These are phyloP conservation scores for Kryptolebias marmoratus DNA, from an alignment of 2,113 vertebrate species.

Conservation along the genomic window DNA sequence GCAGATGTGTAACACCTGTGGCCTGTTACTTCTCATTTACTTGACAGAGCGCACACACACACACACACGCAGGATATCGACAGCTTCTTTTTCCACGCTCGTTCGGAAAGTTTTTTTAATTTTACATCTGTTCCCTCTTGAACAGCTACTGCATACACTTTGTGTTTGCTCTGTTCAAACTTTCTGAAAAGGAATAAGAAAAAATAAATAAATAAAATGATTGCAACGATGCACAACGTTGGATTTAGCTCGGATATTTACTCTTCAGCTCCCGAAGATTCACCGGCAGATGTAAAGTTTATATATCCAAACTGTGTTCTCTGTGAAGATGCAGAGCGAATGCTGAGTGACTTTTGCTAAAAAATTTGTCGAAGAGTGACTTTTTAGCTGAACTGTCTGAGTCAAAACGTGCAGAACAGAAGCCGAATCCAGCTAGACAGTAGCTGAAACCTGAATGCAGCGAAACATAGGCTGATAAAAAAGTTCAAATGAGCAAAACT, in stretches of 20 bases:
- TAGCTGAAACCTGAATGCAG: too few species aligned
- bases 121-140: neutral
- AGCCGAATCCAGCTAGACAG: too few species aligned
- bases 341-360: too few species aligned
- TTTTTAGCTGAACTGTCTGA: too few species aligned
- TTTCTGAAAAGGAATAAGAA: neutral
- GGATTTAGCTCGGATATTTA: neutral
- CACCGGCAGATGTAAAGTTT: neutral
- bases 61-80: too few species aligned
- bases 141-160: neutral
- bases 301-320: neutral
- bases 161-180: neutral
- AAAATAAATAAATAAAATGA: neutral
- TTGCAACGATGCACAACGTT: neutral
- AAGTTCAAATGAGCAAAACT: too few species aligned
- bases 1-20: constrained; percentile 1
- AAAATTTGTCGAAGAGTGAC: too few species aligned
- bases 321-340: too few species aligned
- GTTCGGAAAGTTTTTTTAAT: neutral
- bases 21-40: neutral
- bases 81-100: too few species aligned
- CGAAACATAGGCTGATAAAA: too few species aligned
- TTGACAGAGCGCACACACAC: neutral
- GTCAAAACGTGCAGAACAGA: too few species aligned
- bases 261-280: neutral